phyloP scores from a whole-genome alignment of 2,888 invertebrate genomes.

The Lumbricus terrestris region DNA sequence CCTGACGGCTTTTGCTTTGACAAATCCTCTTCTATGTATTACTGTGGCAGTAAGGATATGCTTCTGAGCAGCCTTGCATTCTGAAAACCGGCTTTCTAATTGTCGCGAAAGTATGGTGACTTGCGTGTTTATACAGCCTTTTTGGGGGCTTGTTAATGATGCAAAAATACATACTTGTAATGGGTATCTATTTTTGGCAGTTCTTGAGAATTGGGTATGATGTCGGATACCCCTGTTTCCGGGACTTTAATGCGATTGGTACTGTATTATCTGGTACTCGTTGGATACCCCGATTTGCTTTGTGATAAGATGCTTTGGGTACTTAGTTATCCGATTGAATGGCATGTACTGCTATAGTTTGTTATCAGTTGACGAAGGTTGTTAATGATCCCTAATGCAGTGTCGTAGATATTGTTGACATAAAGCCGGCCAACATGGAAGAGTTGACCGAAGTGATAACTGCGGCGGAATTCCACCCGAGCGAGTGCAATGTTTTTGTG shows the following conservation, averaged over 20 bases:
- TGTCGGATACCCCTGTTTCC: neutral
- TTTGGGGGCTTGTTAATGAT: no score
- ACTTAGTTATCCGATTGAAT: neutral
- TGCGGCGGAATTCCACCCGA: slow-evolving; percentile 98
- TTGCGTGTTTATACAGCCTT: no score
- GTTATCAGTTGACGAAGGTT: neutral
- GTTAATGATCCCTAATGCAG: neutral
- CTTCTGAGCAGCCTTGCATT: neutral
- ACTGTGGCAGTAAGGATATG: no score
- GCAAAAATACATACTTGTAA: neutral
- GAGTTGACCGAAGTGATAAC: slow-evolving; percentile 98
- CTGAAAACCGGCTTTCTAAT: neutral
- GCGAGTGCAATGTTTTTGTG: slow-evolving; percentile 97
- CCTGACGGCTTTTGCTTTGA: no score
- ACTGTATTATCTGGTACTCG: neutral
- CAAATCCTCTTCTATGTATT: neutral
- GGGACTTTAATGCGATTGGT: neutral
- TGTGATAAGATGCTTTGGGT: neutral
- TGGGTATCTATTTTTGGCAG: neutral
- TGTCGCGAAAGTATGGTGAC: no score
- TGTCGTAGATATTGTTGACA: slow-evolving; percentile 87
- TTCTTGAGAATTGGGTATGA: neutral
- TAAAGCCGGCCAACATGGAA: slow-evolving; percentile 99
- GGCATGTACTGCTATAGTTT: neutral
- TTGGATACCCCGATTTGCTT: neutral